Percentiles rank a stretch among this genome's conserved stretches.
Evolutionary conservation across 2,888 invertebrate genomes (phyloP).

Genomic region (Monopis laevigella): DNA sequence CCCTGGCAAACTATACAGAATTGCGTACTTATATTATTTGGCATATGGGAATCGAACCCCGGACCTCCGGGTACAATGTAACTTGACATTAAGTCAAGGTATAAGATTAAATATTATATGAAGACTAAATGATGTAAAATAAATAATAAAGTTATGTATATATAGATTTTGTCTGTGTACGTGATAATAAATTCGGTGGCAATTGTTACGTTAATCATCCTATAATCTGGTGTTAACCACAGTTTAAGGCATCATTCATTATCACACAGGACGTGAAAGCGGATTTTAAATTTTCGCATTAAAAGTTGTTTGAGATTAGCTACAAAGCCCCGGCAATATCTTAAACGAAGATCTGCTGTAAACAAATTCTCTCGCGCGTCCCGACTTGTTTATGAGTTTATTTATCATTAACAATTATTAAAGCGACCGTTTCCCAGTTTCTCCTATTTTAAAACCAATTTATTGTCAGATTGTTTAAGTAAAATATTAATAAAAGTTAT

Average conservation of each 20-base stretch:
- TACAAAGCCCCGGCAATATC: constrained; percentile 61
- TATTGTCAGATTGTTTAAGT: no score
- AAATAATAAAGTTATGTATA: no score
- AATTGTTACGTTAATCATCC: no score
- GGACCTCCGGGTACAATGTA: no score
- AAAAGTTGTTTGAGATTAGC: constrained; percentile 65
- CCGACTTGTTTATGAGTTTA: constrained; percentile 63
- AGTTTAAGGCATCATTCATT: constrained; percentile 9
- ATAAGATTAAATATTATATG: no score
- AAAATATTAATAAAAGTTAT: neutral
- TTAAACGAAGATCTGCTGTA: constrained; percentile 66
- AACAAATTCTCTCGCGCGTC: constrained; percentile 61
- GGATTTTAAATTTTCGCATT: constrained; percentile 60
- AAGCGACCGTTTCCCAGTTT: constrained; percentile 27
- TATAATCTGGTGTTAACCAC: constrained; percentile 1
- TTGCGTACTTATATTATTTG: no score
- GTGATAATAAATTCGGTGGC: no score
- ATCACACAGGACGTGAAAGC: constrained; percentile 21
- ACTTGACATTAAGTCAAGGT: no score
- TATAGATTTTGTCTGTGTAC: no score
- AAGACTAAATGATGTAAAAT: no score
- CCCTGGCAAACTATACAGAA: no score
- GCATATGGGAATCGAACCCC: no score
- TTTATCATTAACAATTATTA: constrained; percentile 69
- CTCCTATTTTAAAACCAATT: constrained; percentile 3